A percentile compares a stretch with the other conserved stretches of the same genome.
Conservation (phyloP, 2,113 vertebrate species). For the Pteropus alecto region DNA sequence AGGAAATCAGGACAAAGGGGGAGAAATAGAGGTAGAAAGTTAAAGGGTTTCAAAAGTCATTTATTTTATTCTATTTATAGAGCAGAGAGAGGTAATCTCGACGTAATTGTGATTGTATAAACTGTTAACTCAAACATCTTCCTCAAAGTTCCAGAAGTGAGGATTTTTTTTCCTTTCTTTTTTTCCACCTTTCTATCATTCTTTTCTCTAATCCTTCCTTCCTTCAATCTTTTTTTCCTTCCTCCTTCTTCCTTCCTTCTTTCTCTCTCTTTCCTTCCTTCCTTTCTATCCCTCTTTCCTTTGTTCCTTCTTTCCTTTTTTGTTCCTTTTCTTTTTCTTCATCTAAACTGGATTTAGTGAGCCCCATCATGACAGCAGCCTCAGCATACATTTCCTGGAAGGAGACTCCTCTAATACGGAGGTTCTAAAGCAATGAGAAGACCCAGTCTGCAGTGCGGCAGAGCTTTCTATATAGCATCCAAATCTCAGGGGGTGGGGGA, state of each 20-base stretch:
- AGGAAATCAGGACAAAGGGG: not conserved
- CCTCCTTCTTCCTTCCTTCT: too few species aligned
- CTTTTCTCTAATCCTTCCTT: not conserved
- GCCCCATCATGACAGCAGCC: not conserved
- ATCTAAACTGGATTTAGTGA: not conserved
- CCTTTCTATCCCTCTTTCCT: not conserved
- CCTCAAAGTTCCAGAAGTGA: not conserved
- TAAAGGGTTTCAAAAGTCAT: not conserved
- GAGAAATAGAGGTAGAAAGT: not conserved
- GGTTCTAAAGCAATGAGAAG: not conserved
- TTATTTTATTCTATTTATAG: not conserved
- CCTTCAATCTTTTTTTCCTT: not conserved
- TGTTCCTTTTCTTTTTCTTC: not conserved
- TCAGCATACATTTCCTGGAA: not conserved
- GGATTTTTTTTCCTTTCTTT: not conserved
- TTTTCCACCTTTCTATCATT: too few species aligned
- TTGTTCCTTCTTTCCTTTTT: too few species aligned
- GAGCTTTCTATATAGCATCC: not conserved
- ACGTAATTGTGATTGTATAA: not conserved
- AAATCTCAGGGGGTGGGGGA: not conserved
- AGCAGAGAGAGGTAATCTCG: rapidly evolving
- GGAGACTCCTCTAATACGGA: not conserved
- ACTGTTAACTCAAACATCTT: not conserved
- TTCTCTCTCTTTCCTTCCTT: not conserved
- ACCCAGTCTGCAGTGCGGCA: not conserved